Evolutionary conservation across 2,888 invertebrate genomes (phyloP).

Genomic region (Tipula confusa): DNA sequence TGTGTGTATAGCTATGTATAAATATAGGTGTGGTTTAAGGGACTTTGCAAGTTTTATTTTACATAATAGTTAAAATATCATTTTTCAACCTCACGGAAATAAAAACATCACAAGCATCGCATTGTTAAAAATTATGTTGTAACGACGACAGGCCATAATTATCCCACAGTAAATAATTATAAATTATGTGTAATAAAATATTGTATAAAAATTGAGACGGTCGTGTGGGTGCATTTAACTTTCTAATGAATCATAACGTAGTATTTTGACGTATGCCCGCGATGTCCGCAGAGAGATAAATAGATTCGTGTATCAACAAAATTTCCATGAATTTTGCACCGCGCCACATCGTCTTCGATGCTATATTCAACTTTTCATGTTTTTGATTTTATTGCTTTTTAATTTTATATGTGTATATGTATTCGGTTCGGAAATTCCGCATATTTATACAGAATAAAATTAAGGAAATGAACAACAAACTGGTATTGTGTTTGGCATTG

Average conservation of each 20-base stretch:
- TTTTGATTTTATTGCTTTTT: not conserved
- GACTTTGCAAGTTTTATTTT: not conserved
- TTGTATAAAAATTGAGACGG: no score
- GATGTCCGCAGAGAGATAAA: not conserved
- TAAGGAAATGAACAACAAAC: not conserved
- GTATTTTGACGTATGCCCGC: not conserved
- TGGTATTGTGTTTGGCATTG: not conserved
- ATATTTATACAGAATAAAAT: not conserved
- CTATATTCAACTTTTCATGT: not conserved
- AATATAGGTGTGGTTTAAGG: not conserved
- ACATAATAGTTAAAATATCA: not conserved
- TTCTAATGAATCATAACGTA: not conserved
- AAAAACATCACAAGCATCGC: not conserved
- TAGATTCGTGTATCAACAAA: not conserved
- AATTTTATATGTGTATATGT: not conserved
- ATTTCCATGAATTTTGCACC: not conserved
- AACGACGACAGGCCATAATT: not conserved
- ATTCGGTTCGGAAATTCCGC: not conserved
- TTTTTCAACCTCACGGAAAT: not conserved
- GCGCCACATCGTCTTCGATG: not conserved
- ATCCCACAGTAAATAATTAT: not conserved
- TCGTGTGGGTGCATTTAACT: no score
- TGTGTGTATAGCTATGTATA: not conserved
- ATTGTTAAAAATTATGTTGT: not conserved
- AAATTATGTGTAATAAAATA: not conserved